These are phyloP conservation scores for Pterocles gutturalis DNA, from an alignment of 2,113 vertebrate genomes.

Conservation along the genomic window DNA sequence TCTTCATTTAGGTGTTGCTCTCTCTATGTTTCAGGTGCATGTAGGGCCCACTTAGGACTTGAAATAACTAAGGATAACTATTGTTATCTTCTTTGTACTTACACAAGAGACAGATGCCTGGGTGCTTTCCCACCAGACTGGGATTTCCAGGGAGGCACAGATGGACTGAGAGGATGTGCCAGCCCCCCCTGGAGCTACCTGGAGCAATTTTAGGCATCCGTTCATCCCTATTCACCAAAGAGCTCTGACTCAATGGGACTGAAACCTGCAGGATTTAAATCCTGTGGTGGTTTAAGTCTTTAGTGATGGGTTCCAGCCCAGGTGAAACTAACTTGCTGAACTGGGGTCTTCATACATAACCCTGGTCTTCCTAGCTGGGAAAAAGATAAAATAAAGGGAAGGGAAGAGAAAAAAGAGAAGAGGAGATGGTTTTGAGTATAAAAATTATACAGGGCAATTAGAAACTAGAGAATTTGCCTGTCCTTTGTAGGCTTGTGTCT, in stretches of 20 bases:
- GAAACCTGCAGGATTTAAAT: background rate
- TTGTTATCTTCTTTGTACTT: background rate
- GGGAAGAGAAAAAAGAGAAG: background rate
- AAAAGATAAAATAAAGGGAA: too few species aligned
- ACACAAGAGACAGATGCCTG: background rate
- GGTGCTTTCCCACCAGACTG: background rate
- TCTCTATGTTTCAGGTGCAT: background rate
- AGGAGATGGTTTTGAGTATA: background rate
- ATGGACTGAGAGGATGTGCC: background rate
- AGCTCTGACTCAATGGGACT: background rate
- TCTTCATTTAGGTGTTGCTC: background rate
- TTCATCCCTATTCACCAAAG: background rate
- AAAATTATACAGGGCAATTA: background rate
- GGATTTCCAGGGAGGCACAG: background rate
- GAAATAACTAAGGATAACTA: background rate
- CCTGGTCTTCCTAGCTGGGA: background rate
- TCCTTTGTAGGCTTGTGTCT: background rate
- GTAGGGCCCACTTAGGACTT: background rate
- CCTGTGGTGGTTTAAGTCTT: background rate
- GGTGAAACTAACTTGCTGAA: background rate
- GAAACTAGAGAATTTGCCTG: background rate
- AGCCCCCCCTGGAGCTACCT: background rate
- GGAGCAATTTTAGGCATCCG: background rate
- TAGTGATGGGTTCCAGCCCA: background rate
- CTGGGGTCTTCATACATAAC: background rate